These are phyloP conservation scores for Gallirallus australis DNA, from an alignment of 2,797 vertebrate genomes.

Conservation along the genomic window DNA sequence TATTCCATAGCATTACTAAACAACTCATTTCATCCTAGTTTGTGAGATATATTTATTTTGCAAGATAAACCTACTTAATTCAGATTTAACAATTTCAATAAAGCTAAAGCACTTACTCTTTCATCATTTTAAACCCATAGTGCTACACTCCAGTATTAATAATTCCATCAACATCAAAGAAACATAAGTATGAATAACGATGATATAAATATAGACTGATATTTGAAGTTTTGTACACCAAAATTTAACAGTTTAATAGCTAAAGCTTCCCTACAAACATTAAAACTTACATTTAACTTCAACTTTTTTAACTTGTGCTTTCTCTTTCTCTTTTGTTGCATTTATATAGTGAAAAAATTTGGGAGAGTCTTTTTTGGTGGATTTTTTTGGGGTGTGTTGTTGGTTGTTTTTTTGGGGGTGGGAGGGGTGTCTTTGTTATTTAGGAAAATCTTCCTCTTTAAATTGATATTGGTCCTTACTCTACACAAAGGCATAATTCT, in stretches of 20 bases:
- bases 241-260: not conserved
- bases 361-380: too few relatives aligned
- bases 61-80: constrained; percentile 16
- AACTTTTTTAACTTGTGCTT: not conserved
- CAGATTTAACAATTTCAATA: constrained; percentile 57
- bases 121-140: constrained; percentile 26
- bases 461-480: not conserved
- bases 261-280: not conserved
- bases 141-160: constrained; percentile 14
- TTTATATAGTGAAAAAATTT: not conserved
- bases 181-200: constrained; percentile 31
- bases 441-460: not conserved
- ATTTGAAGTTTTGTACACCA: not conserved
- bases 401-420: too few relatives aligned
- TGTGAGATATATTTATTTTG: constrained; percentile 25
- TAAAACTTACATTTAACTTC: not conserved
- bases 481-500: not conserved
- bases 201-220: constrained; percentile 36
- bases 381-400: too few relatives aligned
- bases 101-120: constrained; percentile 55
- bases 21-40: not conserved
- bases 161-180: constrained; percentile 61
- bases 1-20: not conserved
- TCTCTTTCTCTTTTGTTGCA: not conserved
- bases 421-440: not conserved